phyloP scores from a whole-genome alignment of 2,888 invertebrate species.

The Anorthoa munda region DNA sequence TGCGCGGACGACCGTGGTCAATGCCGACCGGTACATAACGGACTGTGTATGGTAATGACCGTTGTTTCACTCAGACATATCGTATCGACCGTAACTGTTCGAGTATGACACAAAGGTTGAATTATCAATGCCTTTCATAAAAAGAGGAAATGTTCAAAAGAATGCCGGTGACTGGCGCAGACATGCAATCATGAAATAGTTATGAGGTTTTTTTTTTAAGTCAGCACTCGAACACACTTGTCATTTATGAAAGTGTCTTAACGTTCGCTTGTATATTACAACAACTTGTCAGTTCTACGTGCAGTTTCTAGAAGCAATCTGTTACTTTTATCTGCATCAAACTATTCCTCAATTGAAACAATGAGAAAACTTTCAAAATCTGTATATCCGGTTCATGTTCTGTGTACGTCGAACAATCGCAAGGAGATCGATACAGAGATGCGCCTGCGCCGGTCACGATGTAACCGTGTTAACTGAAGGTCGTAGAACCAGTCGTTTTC shows the following conservation, averaged over 20 bases:
- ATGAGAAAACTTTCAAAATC: constrained; percentile 68
- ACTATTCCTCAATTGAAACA: constrained; percentile 63
- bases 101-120: constrained; percentile 68
- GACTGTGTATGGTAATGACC: constrained; percentile 81
- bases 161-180: constrained; percentile 59
- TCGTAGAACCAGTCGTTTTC: constrained; percentile 68
- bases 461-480: constrained; percentile 71
- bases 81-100: constrained; percentile 71
- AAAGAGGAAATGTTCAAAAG: constrained; percentile 70
- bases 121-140: constrained; percentile 72
- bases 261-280: constrained; percentile 38
- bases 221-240: constrained; percentile 37
- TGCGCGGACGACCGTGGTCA: constrained; percentile 79
- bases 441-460: constrained; percentile 69
- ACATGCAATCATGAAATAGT: constrained; percentile 66
- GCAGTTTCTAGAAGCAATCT: constrained; percentile 26
- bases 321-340: constrained; percentile 22
- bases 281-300: constrained; percentile 9
- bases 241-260: constrained; percentile 50
- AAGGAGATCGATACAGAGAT: constrained; percentile 67
- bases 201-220: constrained; percentile 41
- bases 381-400: constrained; percentile 74
- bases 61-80: constrained; percentile 70
- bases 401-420: constrained; percentile 72
- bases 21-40: constrained; percentile 79